Evolutionary conservation across 2,113 vertebrate species (phyloP), one percentile per base, ranked within the genome.

Genomic region (Melierax canorus): DNA sequence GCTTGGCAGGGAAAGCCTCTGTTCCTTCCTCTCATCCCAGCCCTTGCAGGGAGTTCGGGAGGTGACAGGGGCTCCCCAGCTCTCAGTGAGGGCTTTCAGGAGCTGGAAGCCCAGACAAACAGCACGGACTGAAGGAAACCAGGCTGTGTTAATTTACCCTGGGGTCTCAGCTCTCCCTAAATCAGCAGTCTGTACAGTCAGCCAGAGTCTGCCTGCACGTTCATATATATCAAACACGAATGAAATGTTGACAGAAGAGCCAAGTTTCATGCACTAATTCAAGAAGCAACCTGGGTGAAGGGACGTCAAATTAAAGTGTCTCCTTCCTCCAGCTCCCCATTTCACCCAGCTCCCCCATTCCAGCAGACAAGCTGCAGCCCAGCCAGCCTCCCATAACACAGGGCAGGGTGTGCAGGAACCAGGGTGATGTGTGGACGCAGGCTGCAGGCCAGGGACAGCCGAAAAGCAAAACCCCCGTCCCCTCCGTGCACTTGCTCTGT

Each of bases 401-500:
- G 55, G 12, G 15, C 30, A 76, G 75, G 22, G 15, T 20, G 10
- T 38, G 74, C 2, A 8, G 66, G 48, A 75, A 34, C 24, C 5
- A 3, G 46, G 23, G 32, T 2, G 3, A 45, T 38, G 19, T 9
- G 24, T 32, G 38, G 22, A 53, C 26, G 14, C 34, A 12, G 24
- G 21, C 24, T 89, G 30, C 45, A 60, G 43, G 45, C 58, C 53
- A 64, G 53, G 41, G 38, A 73, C n/a, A 88, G 46, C 11, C 2
- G 0, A 92, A 88, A 90, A 19, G 9, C 58, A 78, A 77, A 91
- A 10, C 23, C 10, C 29, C 46, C 1, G 0, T 87, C 30, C 19
- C 7, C 24, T 41, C 34, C 12, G 0, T 1, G 0, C 2, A 3
- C 51, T 81, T 41, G 50, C 30, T 83, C 50, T 90, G 71, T 2